Evolutionary conservation across 30 jellyfish, hydroid and myxozoan genomes (phyloP).

Genomic region (Morbakka virulenta): DNA sequence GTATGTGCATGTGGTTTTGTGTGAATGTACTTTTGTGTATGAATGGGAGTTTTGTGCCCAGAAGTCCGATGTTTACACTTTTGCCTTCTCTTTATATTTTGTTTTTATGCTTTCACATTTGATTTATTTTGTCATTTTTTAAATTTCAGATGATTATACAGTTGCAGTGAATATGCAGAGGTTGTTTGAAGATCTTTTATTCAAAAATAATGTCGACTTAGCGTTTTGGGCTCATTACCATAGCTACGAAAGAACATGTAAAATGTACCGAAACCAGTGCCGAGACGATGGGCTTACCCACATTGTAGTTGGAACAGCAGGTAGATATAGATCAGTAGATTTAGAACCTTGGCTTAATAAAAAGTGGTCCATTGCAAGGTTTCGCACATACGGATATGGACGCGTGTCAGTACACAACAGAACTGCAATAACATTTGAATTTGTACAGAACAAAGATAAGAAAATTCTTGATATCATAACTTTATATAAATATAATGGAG

Average conservation of each 20-base stretch:
- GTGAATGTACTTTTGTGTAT: too few species aligned
- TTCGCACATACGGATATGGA: constrained; percentile 73
- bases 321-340: constrained; percentile 57
- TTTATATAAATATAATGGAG: too few species aligned
- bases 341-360: constrained; percentile 35
- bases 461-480: too few species aligned
- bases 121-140: too few species aligned
- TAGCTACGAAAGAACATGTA: constrained; percentile 87
- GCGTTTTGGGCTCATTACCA: constrained; percentile 97
- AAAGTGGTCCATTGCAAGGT: constrained; percentile 63
- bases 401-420: constrained; percentile 71
- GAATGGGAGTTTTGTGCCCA: too few species aligned
- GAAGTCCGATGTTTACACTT: too few species aligned
- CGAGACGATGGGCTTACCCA: constrained; percentile 76
- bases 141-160: constrained; percentile 47
- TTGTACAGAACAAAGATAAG: constrained; percentile 60
- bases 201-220: constrained; percentile 74
- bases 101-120: too few species aligned
- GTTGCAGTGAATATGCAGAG: constrained; percentile 69
- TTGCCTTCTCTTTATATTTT: too few species aligned
- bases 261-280: constrained; percentile 65
- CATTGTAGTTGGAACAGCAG: constrained; percentile 87
- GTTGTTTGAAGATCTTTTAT: constrained; percentile 68
- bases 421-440: constrained; percentile 66
- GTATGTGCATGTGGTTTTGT: too few species aligned